Evolutionary conservation across 2,797 vertebrate species (phyloP), one percentile per base, ranked within the genome.

Genomic region (Bradypus variegatus): DNA sequence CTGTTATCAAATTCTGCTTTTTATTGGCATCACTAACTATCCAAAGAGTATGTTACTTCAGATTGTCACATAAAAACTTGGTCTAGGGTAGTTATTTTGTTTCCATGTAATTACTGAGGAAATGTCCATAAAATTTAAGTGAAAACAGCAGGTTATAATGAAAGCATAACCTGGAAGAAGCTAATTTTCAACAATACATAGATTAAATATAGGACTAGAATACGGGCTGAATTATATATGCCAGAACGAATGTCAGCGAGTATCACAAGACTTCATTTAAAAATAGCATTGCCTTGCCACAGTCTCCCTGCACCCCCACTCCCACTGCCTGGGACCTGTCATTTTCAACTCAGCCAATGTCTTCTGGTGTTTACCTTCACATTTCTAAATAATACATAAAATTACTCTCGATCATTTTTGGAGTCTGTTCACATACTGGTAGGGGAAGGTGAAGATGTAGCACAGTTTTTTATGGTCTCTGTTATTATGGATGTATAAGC

Each of bases 211-310:
- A 85, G 45, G 14, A 21, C 36, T 48, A 85, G 50, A 90, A 41
- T 6, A 82, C 70, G 45, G 29, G 36, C 55, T 86, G 36, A 80
- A 75, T 75, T 70, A 77, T 58, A 38, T 6, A 64, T 45, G 53
- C 48, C 23, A 87, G 72, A 92, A n/a, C 15, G 18, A 88, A 94
- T 91, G 36, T 90, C 41, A 92, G 75, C 23, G 53, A 50, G 13
- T 50, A 23, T 77, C 81, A 6, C n/a, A 85, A 60, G 31, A 53
- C 31, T 77, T 77, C 69, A 70, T 64, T 77, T 88, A 82, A 86
- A 55, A 77, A 53, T 25, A 83, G 9, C 64, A 86, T 86, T 91
- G 89, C 60, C 33, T 82, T 93, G 60, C 36, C 23, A 48, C 2
- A 7, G 14, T 2, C 38, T 31, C 65, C 38, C 23, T 21, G 64